Conservation (phyloP, 2,113 vertebrate species). For the Murina feae region DNA sequence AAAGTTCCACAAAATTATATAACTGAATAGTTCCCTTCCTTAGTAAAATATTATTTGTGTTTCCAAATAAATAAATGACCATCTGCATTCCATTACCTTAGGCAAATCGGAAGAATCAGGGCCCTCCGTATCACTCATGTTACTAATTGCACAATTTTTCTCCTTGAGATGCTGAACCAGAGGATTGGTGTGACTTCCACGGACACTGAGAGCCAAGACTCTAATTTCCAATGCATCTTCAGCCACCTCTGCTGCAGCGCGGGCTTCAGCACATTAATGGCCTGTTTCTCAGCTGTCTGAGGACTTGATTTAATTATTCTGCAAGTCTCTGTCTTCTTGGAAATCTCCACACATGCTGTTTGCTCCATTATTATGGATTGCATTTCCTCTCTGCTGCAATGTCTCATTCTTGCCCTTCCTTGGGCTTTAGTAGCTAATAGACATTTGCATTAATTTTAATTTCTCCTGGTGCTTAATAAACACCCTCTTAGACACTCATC, state of each 20-base stretch:
- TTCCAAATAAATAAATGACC: conserved; percentile 54
- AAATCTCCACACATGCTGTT: conserved; percentile 47
- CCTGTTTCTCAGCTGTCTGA: conserved; percentile 50
- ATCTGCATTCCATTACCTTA: conserved; percentile 27
- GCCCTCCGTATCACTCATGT: neutral
- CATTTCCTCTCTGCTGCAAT: conserved; percentile 33
- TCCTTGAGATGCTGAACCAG: conserved; percentile 12
- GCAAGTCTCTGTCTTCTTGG: conserved; percentile 54
- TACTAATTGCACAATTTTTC: conserved; percentile 36
- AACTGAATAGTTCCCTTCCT: neutral
- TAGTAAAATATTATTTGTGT: conserved; percentile 33
- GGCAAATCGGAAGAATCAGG: neutral
- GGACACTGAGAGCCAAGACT: neutral
- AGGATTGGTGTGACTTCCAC: neutral
- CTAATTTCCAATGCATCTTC: neutral
- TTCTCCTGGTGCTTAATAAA: conserved; percentile 56
- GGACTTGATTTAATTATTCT: conserved; percentile 55
- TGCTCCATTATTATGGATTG: conserved; percentile 47
- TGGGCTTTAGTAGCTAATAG: conserved; percentile 53
- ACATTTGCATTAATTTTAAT: conserved; percentile 68
- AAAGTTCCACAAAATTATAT: neutral
- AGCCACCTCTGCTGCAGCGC: neutral
- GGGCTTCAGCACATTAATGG: neutral
- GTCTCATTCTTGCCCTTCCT: conserved; percentile 49
- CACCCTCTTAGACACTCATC: neutral